Percentiles rank a stretch among this genome's conserved stretches.
Evolutionary conservation across 1,140 invertebrate genomes (phyloP).

Genomic region (Anastatus disparis): DNA sequence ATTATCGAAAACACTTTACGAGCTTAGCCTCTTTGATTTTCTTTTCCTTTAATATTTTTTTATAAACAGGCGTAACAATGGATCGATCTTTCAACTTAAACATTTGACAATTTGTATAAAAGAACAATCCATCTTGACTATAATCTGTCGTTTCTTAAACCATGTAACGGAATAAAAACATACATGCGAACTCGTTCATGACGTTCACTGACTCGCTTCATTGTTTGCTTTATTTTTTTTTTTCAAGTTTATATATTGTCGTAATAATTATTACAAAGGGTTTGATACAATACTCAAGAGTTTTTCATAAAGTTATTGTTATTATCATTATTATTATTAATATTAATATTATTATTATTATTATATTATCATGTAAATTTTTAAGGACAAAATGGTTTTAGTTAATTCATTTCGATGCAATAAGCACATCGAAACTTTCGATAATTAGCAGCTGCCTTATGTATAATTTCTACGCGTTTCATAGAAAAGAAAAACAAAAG

Average conservation of each 20-base stretch:
- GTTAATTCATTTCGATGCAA: conserved; percentile 20
- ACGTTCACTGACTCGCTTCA: conserved; percentile 37
- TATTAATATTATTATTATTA: conserved; percentile 4
- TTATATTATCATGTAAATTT: conserved; percentile 18
- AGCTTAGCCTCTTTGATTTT: conserved; percentile 27
- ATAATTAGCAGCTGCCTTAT: conserved; percentile 26
- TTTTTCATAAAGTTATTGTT: conserved; percentile 20
- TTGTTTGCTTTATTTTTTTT: conserved; percentile 21
- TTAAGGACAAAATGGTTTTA: conserved; percentile 29
- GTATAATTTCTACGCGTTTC: conserved; percentile 24
- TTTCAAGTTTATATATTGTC: conserved; percentile 42
- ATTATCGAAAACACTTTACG: neutral
- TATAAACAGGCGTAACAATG: conserved; percentile 49
- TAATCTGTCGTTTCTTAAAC: conserved; percentile 45
- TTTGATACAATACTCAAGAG: conserved; percentile 40
- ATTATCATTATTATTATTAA: conserved; percentile 27
- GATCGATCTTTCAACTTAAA: conserved; percentile 55
- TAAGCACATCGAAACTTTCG: neutral
- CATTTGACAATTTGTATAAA: conserved; percentile 51
- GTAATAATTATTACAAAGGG: conserved; percentile 38
- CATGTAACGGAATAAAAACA: conserved; percentile 52
- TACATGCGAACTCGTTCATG: conserved; percentile 40
- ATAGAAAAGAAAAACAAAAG: conserved; percentile 18
- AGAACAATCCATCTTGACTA: conserved; percentile 55
- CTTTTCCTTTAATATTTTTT: neutral